Conservation (phyloP, 2,888 invertebrate genomes). For the Drosophila ezoana region DNA sequence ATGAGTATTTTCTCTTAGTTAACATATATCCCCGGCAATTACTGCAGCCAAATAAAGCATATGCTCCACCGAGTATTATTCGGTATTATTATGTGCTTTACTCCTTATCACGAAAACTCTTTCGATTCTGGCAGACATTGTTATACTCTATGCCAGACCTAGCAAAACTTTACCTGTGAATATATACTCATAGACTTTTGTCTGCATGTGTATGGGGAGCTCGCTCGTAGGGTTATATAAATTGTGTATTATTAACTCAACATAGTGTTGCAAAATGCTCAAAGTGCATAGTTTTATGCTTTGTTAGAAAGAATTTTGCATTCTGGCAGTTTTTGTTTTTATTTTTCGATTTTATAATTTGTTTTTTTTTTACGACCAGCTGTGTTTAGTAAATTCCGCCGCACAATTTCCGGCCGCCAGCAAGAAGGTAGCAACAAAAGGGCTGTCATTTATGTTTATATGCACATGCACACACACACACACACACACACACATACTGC, state of each 20-base stretch:
- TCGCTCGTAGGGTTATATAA: not conserved
- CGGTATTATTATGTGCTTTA: too few relatives aligned
- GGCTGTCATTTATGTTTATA: slow-evolving; percentile 37
- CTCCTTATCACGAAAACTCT: not conserved
- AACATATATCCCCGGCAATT: too few relatives aligned
- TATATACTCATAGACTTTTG: not conserved
- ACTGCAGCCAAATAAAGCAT: too few relatives aligned
- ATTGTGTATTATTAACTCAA: not conserved
- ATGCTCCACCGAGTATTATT: too few relatives aligned
- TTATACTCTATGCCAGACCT: not conserved
- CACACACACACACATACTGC: slow-evolving; percentile 9
- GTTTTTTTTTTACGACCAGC: slow-evolving; percentile 17
- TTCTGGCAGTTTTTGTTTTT: slow-evolving; percentile 13
- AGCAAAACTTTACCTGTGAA: not conserved
- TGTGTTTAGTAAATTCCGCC: slow-evolving; percentile 47
- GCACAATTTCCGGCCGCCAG: slow-evolving; percentile 61
- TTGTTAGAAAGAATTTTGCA: slow-evolving; percentile 5
- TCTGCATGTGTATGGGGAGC: not conserved
- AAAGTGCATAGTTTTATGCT: slow-evolving; percentile 2
- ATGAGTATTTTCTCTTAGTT: too few relatives aligned
- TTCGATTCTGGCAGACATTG: not conserved
- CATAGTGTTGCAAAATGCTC: slow-evolving; percentile 1
- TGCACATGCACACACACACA: slow-evolving; percentile 6
- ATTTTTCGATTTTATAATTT: not conserved
- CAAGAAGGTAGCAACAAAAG: slow-evolving; percentile 39